Evolutionary conservation across 2,888 invertebrate species (phyloP), one percentile per base, ranked within the genome.

Genomic region (Troides aeacus): DNA sequence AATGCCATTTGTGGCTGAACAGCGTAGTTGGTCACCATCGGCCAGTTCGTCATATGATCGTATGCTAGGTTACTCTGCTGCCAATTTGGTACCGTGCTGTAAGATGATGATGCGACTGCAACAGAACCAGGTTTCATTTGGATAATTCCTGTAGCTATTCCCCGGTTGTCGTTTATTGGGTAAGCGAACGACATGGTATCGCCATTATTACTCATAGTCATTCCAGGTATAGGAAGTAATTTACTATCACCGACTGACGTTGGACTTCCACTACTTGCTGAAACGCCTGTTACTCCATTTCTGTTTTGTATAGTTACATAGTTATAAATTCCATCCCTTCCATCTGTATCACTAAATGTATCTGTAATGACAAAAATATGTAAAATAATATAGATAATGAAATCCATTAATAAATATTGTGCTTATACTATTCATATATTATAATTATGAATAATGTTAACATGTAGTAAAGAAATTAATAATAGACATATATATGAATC

Each of bases 191-290:
- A 79, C 78, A 75, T 75, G 4, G 73, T 18, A 71, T 71, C 46
- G 69, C 74, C 76, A 71, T 74, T 76, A 4, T 77, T 75, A n/a
- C 75, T 72, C 6, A 75, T 72, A 24, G 77, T 73, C 8, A 73
- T 70, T 12, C 79, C 76, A 12, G 74, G 62, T 0, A 79, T 65
- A 12, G 87, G 82, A 66, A 79, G 85, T 53, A 86, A 79, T 64
- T 85, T 81, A 10, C 88, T 74, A 10, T 85, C 85, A 6, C 83
- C 82, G 42, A 84, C 72, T 2, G 89, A 81, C 2, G 88, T 84
- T 0, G 86, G 76, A 68, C 86, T 75, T 2, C 87, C 89, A 42
- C 88, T 86, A 56, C 85, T 81, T 23, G 85, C 82, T 2, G 87
- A 77, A 18, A 85, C 74, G 1, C 83, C 84, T 2, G 86, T 79